phyloP scores from a whole-genome alignment of 1,140 invertebrate genomes.

The Sarcophaga bullata region DNA sequence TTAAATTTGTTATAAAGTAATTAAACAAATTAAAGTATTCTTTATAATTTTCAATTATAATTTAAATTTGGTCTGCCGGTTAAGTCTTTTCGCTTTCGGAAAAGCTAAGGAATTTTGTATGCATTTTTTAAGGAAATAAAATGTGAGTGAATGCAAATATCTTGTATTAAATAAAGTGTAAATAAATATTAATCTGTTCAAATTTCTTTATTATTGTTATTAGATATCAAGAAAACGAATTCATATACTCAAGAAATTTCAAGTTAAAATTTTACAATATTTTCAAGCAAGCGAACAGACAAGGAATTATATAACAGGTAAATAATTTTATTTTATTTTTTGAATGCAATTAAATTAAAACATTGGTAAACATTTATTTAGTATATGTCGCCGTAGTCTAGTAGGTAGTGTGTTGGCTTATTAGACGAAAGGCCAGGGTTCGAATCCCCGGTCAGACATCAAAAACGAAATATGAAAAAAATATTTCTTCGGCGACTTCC shows the following conservation, averaged over 20 bases:
- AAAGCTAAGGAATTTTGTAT: not conserved
- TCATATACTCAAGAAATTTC: not conserved
- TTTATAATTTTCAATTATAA: not conserved
- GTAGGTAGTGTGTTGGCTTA: too few relatives aligned
- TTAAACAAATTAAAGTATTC: slow-evolving; percentile 2
- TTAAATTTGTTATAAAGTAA: not conserved
- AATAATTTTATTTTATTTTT: not conserved
- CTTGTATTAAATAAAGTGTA: slow-evolving; percentile 16
- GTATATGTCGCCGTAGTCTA: too few relatives aligned
- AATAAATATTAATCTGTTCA: not conserved
- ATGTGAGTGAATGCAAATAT: not conserved
- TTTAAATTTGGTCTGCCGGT: not conserved
- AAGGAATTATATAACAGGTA: not conserved
- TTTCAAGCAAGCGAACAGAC: not conserved
- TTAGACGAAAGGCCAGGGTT: too few relatives aligned
- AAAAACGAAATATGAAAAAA: too few relatives aligned
- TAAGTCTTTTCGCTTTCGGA: not conserved
- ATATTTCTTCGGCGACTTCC: too few relatives aligned
- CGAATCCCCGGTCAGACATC: too few relatives aligned
- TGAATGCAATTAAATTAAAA: too few relatives aligned
- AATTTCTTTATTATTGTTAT: not conserved
- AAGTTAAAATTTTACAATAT: not conserved
- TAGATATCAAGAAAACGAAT: not conserved
- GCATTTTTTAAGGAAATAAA: not conserved
- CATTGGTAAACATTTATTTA: too few relatives aligned